Evolutionary conservation across 2,797 vertebrate genomes (phyloP).

Genomic region (Diglossa cyanea): DNA sequence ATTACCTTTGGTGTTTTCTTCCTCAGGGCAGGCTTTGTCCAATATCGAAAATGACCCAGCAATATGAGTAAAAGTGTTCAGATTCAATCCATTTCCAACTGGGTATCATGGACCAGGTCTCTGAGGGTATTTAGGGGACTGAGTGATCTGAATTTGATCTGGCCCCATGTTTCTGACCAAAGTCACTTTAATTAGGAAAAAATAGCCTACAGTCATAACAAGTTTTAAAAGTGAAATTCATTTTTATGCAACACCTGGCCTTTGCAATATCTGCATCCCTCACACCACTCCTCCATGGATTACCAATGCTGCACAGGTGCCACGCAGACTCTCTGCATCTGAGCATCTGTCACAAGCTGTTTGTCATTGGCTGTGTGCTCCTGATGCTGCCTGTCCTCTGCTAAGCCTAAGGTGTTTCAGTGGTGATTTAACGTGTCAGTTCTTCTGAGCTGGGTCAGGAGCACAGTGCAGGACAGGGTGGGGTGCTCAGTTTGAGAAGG

Average conservation of each 20-base stretch:
- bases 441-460: not conserved
- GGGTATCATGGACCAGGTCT: not conserved
- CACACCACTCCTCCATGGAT: not conserved
- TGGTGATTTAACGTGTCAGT: fast-evolving
- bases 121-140: not conserved
- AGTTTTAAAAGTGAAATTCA: not conserved
- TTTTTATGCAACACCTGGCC: fast-evolving
- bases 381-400: not conserved
- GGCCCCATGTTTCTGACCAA: not conserved
- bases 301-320: not conserved
- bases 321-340: fast-evolving
- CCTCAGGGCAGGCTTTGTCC: not conserved
- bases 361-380: not conserved
- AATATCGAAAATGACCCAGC: not conserved
- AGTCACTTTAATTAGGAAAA: not conserved
- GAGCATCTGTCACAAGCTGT: not conserved
- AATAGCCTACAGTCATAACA: not conserved
- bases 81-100: not conserved
- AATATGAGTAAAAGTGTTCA: not conserved
- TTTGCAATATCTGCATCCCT: not conserved
- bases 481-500: fast-evolving
- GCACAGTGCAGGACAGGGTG: fast-evolving
- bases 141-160: not conserved
- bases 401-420: not conserved
- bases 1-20: not conserved